Evolutionary conservation across 64 coral and sea anemone species (phyloP), one percentile per base, ranked within the genome.

Genomic region (Astreopora myriophthalma): DNA sequence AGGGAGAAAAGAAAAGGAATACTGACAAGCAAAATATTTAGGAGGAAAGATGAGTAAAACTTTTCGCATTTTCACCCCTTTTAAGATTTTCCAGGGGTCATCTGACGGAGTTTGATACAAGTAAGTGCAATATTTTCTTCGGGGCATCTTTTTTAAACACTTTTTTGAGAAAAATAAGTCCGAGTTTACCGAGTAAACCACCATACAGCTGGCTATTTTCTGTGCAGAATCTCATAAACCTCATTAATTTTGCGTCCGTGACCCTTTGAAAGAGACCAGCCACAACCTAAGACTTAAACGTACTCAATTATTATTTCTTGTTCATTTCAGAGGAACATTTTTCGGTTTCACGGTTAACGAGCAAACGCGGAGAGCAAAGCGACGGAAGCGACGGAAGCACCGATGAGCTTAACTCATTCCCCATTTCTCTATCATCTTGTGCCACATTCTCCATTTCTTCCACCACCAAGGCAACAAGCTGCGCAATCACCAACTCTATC

Each of bases 401-500:
- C 75, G 24, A 51, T 51, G 17, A 62, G 28, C 30, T 80, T 34
- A 32, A 25, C 79, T 13, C 79, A 83, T 37, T 83, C 79, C 1
- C 79, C 79, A 13, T 83, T 83, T 23, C 48, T 64, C 26, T 83
- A 64, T 60, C 79, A 83, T 24, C 79, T 64, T 2, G 79, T 83
- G 0, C 79, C 79, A 20, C 61, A 83, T 60, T 83, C 79, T 8
- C 79, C 79, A 26, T 83, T 64, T 65, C 52, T 83, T n/a, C 22
- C 25, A 16, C 52, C 79, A 38, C 58, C 33, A 0, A 65, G 30
- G 12, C 7, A 17, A 13, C 79, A 62, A 31, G 32, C 8, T 62
- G 30, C 84, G 25, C 58, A 52, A n/a, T 92, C 90, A 73, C 90
- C 90, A 35, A 55, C 37, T 3, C 79, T 80, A 46, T 55, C 37